Evolutionary conservation across 1,140 invertebrate species (phyloP).

Genomic region (Cecropterus lyciades): DNA sequence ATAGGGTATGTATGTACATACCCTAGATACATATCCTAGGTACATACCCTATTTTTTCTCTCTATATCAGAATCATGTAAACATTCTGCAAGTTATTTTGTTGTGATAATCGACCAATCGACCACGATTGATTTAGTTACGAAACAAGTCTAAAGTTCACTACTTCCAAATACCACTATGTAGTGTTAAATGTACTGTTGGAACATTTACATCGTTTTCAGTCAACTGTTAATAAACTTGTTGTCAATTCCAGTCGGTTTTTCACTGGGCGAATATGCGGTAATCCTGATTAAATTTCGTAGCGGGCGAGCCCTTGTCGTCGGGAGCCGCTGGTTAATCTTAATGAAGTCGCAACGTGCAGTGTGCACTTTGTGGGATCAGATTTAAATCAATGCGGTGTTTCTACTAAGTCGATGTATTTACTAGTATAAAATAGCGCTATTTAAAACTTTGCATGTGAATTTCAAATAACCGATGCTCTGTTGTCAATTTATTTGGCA

Average conservation of each 20-base stretch:
- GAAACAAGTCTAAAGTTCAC: no score
- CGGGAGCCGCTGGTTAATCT: constrained; percentile 45
- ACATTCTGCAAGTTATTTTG: no score
- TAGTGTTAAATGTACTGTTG: neutral
- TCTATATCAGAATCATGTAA: no score
- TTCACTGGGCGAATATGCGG: constrained; percentile 47
- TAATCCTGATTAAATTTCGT: constrained; percentile 57
- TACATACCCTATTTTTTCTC: no score
- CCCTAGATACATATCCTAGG: no score
- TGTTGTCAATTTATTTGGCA: neutral
- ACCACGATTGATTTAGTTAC: no score
- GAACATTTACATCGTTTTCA: neutral
- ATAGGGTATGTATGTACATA: no score
- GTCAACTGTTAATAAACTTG: constrained; percentile 1
- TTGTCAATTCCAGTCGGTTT: constrained; percentile 42
- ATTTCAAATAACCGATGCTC: neutral
- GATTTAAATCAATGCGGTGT: constrained; percentile 34
- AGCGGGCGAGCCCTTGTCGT: constrained; percentile 43
- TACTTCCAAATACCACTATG: no score
- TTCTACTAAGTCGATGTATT: constrained; percentile 5
- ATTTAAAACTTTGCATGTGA: no score
- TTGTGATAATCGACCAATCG: no score
- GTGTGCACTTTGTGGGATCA: constrained; percentile 41
- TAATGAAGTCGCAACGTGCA: constrained; percentile 45
- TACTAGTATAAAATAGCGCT: neutral